Evolutionary conservation across 2,113 vertebrate genomes (phyloP).

Genomic region (Daboia siamensis): DNA sequence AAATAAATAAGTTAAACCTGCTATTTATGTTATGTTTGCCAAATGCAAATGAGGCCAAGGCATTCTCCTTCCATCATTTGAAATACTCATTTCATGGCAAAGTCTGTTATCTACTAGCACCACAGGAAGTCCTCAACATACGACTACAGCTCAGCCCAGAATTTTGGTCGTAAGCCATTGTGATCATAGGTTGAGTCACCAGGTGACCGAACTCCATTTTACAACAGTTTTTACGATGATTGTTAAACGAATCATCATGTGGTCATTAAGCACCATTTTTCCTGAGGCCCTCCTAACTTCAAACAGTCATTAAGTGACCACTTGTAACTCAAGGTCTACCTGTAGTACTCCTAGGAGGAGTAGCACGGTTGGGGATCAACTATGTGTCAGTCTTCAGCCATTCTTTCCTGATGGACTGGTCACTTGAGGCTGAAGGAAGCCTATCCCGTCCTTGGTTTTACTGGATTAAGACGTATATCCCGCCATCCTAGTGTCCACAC

Average conservation of each 20-base stretch:
- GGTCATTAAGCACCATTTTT: too few relatives aligned
- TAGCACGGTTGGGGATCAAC: neutral
- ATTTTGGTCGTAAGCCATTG: too few relatives aligned
- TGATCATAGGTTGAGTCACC: too few relatives aligned
- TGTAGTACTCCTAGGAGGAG: neutral
- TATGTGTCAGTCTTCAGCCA: neutral
- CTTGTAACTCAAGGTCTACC: too few relatives aligned
- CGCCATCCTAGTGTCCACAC: neutral
- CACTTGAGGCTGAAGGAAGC: neutral
- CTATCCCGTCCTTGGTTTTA: neutral
- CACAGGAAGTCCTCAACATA: neutral
- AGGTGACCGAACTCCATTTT: too few relatives aligned
- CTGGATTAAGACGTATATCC: neutral
- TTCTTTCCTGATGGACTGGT: neutral
- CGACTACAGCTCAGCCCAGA: too few relatives aligned
- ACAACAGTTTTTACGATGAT: too few relatives aligned
- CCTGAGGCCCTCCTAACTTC: too few relatives aligned
- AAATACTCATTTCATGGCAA: neutral
- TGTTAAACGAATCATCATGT: too few relatives aligned
- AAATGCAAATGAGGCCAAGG: too few relatives aligned
- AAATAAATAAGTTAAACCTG: too few relatives aligned
- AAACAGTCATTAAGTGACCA: too few relatives aligned
- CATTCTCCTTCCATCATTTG: neutral
- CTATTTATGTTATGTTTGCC: neutral
- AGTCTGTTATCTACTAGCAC: neutral